Conservation (phyloP, 2,113 vertebrate genomes). For the Phylloscopus trochilus region DNA sequence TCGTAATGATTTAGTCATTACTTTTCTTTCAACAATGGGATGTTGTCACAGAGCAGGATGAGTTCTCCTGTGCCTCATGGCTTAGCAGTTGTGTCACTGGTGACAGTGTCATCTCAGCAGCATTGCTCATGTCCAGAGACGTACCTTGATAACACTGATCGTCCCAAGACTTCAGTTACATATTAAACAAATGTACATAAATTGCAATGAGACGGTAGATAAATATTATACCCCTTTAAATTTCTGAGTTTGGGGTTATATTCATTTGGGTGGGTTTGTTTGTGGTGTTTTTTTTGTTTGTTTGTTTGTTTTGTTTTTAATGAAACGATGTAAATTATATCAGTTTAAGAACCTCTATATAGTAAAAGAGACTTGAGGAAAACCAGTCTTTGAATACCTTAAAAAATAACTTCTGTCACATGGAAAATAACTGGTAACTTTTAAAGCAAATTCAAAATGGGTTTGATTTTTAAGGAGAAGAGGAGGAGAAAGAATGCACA, state of each 20-base stretch:
- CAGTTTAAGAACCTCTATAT: neutral
- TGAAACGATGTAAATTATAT: neutral
- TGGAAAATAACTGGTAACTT: neutral
- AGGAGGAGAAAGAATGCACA: neutral
- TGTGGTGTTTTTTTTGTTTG: no score
- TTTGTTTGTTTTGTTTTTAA: no score
- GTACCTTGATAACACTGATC: neutral
- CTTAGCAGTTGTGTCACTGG: neutral
- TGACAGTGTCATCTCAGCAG: neutral
- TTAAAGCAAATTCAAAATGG: conserved; percentile 14
- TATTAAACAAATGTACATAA: neutral
- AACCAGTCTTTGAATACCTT: neutral
- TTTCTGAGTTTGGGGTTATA: neutral
- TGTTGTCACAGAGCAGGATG: neutral
- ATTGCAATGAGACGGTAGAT: neutral
- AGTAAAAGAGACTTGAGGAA: neutral
- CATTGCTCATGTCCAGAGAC: neutral
- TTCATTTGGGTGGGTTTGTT: no score
- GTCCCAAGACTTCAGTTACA: neutral
- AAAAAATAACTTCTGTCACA: neutral
- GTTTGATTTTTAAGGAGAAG: conserved; percentile 3
- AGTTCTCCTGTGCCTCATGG: neutral
- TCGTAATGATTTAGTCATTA: neutral
- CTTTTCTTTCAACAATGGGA: neutral
- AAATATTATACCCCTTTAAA: neutral